Evolutionary conservation across 2,113 vertebrate species (phyloP).

Genomic region (Chaetorhynchus papuensis): DNA sequence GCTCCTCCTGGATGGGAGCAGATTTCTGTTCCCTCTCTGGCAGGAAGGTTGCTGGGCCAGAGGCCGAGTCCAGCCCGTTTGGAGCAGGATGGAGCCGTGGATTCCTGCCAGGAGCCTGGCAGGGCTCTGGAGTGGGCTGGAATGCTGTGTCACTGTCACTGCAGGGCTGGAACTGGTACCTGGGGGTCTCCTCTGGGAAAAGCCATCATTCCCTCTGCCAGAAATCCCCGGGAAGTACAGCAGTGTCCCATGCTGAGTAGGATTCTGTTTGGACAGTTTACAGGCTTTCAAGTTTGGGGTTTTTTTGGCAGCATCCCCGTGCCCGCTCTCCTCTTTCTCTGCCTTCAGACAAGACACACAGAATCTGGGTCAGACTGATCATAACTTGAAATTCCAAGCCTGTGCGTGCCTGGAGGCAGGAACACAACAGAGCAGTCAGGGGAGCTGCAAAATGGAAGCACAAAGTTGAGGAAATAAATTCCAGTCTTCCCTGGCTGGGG

Average conservation of each 20-base stretch:
- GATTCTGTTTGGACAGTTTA: rapidly evolving
- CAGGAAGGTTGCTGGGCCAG: not conserved
- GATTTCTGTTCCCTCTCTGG: not conserved
- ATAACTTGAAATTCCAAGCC: not conserved
- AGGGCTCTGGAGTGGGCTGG: not conserved
- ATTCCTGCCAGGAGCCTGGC: not conserved
- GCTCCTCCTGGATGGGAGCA: not conserved
- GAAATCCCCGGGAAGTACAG: rapidly evolving
- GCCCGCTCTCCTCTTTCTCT: not conserved
- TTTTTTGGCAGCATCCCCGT: not conserved
- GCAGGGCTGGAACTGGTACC: not conserved
- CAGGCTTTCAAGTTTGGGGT: not conserved
- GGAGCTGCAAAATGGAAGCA: not conserved
- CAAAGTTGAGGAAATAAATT: not conserved
- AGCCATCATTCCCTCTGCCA: not conserved
- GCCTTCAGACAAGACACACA: not conserved
- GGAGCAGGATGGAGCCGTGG: rapidly evolving
- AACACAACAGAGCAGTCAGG: not conserved
- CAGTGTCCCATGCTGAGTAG: rapidly evolving
- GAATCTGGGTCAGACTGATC: not conserved
- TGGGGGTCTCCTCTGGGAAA: not conserved
- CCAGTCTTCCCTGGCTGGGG: not conserved
- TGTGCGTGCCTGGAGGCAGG: not conserved
- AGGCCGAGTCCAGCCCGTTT: rapidly evolving
- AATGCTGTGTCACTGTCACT: not conserved